Evolutionary conservation across 1,140 invertebrate genomes (phyloP).

Genomic region (Schlechtendalia chinensis): DNA sequence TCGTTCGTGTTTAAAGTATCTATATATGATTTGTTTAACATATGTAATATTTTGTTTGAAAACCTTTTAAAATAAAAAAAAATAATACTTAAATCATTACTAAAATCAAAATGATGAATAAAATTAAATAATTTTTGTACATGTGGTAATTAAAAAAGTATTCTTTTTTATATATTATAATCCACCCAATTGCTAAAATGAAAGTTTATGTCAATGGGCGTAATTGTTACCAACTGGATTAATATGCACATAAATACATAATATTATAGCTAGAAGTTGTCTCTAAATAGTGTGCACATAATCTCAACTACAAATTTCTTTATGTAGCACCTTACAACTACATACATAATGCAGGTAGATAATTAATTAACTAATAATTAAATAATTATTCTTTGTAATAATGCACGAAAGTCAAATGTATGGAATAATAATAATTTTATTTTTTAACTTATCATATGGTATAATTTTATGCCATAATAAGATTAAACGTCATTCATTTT

Average conservation of each 20-base stretch:
- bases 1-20: no score
- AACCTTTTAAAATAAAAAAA: no score
- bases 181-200: background rate
- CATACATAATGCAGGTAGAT: background rate
- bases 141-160: no score
- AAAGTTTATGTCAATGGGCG: constrained; percentile 13
- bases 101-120: background rate
- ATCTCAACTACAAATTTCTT: background rate
- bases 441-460: background rate
- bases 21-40: no score
- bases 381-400: constrained; percentile 3
- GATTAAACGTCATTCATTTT: background rate
- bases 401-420: background rate
- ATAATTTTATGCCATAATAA: background rate
- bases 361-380: constrained; percentile 5
- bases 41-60: no score
- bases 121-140: no score
- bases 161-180: background rate
- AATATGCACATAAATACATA: background rate
- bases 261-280: background rate
- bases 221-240: background rate
- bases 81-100: background rate
- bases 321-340: no score
- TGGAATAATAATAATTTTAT: background rate
- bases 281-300: background rate